Base-by-base conservation (phyloP, 1,140 invertebrate species). In the Apis dorsata region DNA sequence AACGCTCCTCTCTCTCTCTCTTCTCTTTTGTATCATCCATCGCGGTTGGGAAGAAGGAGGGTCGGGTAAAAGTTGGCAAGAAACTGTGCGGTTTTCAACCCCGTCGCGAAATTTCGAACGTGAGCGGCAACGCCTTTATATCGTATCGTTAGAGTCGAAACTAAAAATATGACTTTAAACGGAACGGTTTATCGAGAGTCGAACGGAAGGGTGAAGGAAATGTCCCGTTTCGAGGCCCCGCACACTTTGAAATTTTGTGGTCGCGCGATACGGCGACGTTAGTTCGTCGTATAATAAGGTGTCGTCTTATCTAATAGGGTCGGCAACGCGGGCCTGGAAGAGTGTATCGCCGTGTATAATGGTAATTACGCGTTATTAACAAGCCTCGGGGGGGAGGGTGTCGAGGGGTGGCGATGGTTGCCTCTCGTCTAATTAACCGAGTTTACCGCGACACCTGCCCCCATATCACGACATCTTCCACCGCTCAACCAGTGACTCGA, bases 371-470 rank as follows among this genome's bases (percentile, higher is more conserved):
- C 93, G 93, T 94, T 94, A 94, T 94, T 94, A 94, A 94, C 93
- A 94, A 94, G 93, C 93, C 92, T 93, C 89, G 90, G 89, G 90
- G 92, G 62, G 53, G 15, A 34, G 28, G 55, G 90, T 91, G 90
- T 85, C 59, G 74, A 81, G 86, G 81, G 86, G 87, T 78, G 86
- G 77, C 92, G 93, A 93, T 93, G 93, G 91, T 93, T 94, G 92
- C 91, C 92, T 94, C 93, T 94, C 94, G 93, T 94, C 93, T 94
- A 94, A 94, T 94, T 94, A 94, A 94, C 93, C 92, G 93, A 94
- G 92, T 94, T 94, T 94, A 94, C 93, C 92, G 93, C 93, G 93
- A 94, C 93, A 94, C 93, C 93, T 94, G 93, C 93, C 91, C 93
- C 90, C 89, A 90, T 92, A 93, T 92, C 91, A 89, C 88, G 85